Evolutionary conservation across 1,140 invertebrate species (phyloP).

Genomic region (Solenopsis invicta): DNA sequence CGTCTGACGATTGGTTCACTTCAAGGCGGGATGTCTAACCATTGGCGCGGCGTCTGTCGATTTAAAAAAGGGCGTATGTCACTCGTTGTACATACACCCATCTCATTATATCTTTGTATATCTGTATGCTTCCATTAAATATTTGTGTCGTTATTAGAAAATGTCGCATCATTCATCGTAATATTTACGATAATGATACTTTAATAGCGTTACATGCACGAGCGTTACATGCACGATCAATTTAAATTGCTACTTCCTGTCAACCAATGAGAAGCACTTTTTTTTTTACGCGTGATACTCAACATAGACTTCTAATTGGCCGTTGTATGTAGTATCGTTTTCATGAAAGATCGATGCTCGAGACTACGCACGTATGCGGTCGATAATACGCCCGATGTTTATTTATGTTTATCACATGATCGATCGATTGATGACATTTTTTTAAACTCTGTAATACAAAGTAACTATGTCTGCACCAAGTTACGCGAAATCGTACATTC

Average conservation of each 20-base stretch:
- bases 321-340: background rate
- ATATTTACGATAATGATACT: background rate
- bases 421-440: conserved; percentile 1
- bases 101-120: background rate
- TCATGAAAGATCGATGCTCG: background rate
- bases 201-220: too few species aligned
- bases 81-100: background rate
- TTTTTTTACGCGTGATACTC: background rate
- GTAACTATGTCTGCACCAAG: background rate
- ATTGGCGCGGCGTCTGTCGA: background rate
- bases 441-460: background rate
- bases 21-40: conserved; percentile 70
- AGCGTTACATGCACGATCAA: background rate
- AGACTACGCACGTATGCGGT: background rate
- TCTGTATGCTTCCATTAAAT: background rate
- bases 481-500: background rate
- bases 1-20: conserved; percentile 46
- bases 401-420: conserved; percentile 1
- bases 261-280: background rate
- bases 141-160: background rate
- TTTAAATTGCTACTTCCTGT: background rate
- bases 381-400: background rate
- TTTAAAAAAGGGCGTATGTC: conserved; percentile 1
- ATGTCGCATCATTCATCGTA: background rate
- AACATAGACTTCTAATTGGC: conserved; percentile 1